phyloP scores from a whole-genome alignment of 1,140 invertebrate species.

The Maconellicoccus hirsutus region DNA sequence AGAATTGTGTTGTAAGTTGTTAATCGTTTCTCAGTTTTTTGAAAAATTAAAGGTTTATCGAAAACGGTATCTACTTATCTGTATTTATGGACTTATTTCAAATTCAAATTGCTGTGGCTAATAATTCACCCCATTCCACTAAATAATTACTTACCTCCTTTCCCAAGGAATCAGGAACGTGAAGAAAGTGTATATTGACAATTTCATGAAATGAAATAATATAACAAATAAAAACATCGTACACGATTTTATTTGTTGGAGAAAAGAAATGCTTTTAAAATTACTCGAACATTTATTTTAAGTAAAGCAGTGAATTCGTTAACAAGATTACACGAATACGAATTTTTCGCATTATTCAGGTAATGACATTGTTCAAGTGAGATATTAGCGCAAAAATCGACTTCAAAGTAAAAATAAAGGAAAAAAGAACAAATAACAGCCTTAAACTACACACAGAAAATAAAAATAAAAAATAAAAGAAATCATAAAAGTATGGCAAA shows the following conservation, averaged over 20 bases:
- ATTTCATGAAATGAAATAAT: too few relatives aligned
- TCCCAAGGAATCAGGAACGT: too few relatives aligned
- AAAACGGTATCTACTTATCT: too few relatives aligned
- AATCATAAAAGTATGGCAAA: background rate
- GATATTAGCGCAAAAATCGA: background rate
- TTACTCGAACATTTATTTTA: background rate
- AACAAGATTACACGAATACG: background rate
- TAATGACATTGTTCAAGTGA: background rate
- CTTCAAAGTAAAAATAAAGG: background rate
- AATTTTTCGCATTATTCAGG: background rate
- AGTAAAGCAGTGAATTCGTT: background rate
- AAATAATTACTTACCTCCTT: too few relatives aligned
- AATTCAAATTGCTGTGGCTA: too few relatives aligned
- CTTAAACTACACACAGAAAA: slow-evolving; percentile 9
- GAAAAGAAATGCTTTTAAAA: background rate
- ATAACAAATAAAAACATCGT: background rate
- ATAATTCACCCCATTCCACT: too few relatives aligned
- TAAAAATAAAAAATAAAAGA: background rate
- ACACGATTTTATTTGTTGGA: background rate
- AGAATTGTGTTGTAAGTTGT: too few relatives aligned
- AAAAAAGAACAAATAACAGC: slow-evolving; percentile 8
- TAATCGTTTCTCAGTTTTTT: too few relatives aligned
- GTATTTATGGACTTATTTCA: too few relatives aligned
- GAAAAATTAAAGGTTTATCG: too few relatives aligned
- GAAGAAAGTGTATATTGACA: too few relatives aligned